Base-by-base conservation (phyloP, 2,888 invertebrate species). In the Microctonus aethiopoides region DNA sequence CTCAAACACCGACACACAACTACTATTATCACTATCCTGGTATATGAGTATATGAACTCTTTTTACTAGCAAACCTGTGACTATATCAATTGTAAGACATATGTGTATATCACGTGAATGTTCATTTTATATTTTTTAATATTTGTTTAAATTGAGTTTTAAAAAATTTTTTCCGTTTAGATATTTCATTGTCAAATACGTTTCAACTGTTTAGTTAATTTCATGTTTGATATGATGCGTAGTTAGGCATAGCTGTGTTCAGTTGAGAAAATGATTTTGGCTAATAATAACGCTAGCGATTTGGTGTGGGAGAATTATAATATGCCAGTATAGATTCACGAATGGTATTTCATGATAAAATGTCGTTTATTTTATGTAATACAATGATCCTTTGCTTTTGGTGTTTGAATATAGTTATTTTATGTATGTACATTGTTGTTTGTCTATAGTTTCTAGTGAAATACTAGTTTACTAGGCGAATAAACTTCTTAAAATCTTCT, bases 261-360 rank as follows among this genome's bases (percentile, higher is more conserved):
- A 3, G 39, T 62, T 24, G 61, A 24, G 26, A 22, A 29, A 56
- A 56, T 10, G 29, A 56, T 57, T 57, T 29, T 61, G 36, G 61
- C 61, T 62, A 62, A 62, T 36, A 62, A 62, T 62, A 62, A 62
- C 11, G 62, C n/a, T 22, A 20, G 61, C 29, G 61, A 61, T 41
- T 61, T 26, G 20, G 61, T 61, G 61, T 61, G 61, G 61, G 61
- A 61, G 61, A 61, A 61, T 61, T 61, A 39, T 26, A 20, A 13
- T 36, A 20, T 26, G 0, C n/a, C n/a, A n/a, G n/a, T 20, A 13
- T 9, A 16, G 41, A 62, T 62, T 62, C 46, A 62, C 20, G 13
- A 29, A 29, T 29, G 56, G 22, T 56, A 29, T 29, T n/a, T 22
- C n/a, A 13, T 11, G 10, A 29, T 56, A 29, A 56, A 29, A 29